These are phyloP conservation scores for Haemorhous mexicanus DNA, from an alignment of 2,113 vertebrate genomes.

Conservation along the genomic window DNA sequence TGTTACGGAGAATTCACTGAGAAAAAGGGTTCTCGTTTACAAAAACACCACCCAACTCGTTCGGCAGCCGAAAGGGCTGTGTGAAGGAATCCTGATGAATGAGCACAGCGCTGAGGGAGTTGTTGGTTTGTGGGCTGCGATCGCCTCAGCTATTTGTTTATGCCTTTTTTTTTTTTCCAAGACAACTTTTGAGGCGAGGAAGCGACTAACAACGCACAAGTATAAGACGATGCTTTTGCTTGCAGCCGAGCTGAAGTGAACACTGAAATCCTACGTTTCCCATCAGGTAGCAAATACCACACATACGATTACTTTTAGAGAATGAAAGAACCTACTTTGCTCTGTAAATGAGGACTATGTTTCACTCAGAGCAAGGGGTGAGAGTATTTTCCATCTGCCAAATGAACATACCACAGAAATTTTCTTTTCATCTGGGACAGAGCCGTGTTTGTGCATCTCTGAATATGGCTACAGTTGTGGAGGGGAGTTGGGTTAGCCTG, in stretches of 20 bases:
- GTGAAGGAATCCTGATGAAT: constrained; percentile 17
- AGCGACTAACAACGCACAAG: background rate
- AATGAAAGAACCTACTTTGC: constrained; percentile 53
- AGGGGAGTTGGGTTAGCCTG: background rate
- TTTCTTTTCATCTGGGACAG: constrained; percentile 43
- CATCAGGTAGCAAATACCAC: constrained; percentile 15
- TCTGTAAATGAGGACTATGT: constrained; percentile 48
- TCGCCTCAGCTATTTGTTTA: background rate
- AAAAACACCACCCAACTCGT: background rate
- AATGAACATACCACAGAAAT: constrained; percentile 50
- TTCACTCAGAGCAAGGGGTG: constrained; percentile 22
- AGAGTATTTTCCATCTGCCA: constrained; percentile 52
- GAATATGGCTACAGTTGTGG: background rate
- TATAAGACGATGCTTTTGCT: constrained; percentile 18
- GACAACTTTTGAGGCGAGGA: constrained; percentile 2
- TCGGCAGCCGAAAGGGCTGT: background rate
- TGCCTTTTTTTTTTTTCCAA: background rate
- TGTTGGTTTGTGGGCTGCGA: background rate
- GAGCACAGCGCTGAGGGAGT: background rate
- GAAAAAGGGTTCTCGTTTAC: background rate
- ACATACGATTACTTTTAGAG: background rate
- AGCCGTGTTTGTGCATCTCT: constrained; percentile 31
- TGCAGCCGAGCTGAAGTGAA: background rate
- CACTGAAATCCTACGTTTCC: background rate
- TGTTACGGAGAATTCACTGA: background rate